Evolutionary conservation across 2,113 vertebrate genomes (phyloP), one percentile per base, ranked within the genome.

Genomic region (Serilophus lunatus): DNA sequence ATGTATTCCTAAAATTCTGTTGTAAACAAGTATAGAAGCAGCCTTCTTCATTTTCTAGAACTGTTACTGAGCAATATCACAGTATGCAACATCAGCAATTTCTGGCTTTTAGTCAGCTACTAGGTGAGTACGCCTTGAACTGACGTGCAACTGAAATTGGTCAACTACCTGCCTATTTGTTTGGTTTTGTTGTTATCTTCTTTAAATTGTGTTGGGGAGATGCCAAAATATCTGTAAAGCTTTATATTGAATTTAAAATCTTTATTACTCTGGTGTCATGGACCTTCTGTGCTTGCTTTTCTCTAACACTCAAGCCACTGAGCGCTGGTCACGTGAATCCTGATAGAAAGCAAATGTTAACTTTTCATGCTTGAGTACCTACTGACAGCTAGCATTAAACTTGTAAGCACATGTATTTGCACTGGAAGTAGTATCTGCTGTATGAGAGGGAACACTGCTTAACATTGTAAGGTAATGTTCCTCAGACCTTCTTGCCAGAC

Each of bases 281-380:
- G 72, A 86, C 88, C 80, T 92, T 92, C 77, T 94, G 72, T 84
- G 61, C 91, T 93, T 22, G 7, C 77, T 94, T 96, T 92, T 94
- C 92, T 71, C 64, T 56, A 86, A 36, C 88, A 92, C 86, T 94
- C 80, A 92, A 94, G 88, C 91, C 92, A 94, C 76, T 36, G 86
- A 95, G 65, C 91, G 33, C 56, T 88, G 86, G 83, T 86, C 94
- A 96, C 25, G 12, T 94, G 95, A 83, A 77, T 82, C 40, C 77
- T 95, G 94, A 97, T 96, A 86, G 91, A 96, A 97, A 96, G 95
- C 96, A 96, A 97, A 97, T 95, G 95, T 94, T 94, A 94, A 94
- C 82, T 95, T 95, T 94, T 91, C 94, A 93, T 89, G 94, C 95
- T 82, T 96, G 95, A 97, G 92, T 95, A 95, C 91, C 94, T 84